Evolutionary conservation across 2,888 invertebrate genomes (phyloP).

Genomic region (Maniola hyperantus): DNA sequence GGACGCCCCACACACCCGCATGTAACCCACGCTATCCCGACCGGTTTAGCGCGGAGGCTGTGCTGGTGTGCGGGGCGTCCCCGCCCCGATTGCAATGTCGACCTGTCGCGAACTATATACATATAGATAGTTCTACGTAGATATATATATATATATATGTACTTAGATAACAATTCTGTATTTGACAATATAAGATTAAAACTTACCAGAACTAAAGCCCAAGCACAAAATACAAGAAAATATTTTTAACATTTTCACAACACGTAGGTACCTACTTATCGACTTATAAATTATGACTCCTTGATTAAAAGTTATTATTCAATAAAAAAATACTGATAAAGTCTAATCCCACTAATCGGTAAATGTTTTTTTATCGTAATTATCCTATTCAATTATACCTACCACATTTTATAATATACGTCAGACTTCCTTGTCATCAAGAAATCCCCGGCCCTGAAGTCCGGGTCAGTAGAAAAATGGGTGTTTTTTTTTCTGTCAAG

Average conservation of each 20-base stretch:
- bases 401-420: neutral
- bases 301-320: constrained; percentile 5
- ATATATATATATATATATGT: no score
- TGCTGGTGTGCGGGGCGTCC: no score
- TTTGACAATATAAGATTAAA: constrained; percentile 1
- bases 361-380: constrained; percentile 1
- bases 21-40: no score
- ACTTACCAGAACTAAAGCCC: constrained; percentile 26
- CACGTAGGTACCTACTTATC: neutral
- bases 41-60: no score
- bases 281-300: constrained; percentile 16
- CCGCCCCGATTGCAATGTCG: no score
- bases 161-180: neutral
- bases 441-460: no score
- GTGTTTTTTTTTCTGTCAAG: no score
- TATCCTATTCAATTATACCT: neutral
- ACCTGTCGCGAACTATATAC: no score
- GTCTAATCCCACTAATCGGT: constrained; percentile 11
- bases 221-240: constrained; percentile 24
- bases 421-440: no score
- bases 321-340: constrained; percentile 14
- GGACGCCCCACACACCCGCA: no score
- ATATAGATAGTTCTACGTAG: no score
- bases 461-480: no score
- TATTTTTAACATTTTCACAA: constrained; percentile 26